A percentile compares a stretch with the other conserved stretches of the same genome.
Conservation (phyloP, 1,140 invertebrate genomes). For the Bombus fervidus region DNA sequence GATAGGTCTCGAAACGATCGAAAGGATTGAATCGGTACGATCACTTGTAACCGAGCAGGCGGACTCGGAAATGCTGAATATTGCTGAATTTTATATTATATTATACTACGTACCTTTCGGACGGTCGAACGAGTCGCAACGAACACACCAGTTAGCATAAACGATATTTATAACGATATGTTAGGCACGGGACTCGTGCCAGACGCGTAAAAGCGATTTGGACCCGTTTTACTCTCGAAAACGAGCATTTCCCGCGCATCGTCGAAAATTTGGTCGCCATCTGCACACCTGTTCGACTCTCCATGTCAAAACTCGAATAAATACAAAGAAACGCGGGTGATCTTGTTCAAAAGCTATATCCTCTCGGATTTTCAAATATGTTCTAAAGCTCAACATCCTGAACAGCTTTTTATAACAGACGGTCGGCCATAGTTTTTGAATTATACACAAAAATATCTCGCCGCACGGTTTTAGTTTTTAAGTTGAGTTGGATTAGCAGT, state of each 20-base stretch:
- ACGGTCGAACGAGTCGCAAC: neutral
- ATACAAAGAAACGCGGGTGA: neutral
- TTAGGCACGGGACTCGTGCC: slow-evolving; percentile 53
- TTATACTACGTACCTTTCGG: neutral
- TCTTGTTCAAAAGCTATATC: too few species aligned
- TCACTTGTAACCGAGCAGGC: neutral
- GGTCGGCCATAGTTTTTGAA: too few species aligned
- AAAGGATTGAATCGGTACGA: neutral
- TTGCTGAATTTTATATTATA: neutral
- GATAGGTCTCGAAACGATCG: neutral
- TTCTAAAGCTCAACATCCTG: too few species aligned
- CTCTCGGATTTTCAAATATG: too few species aligned
- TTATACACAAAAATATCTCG: too few species aligned
- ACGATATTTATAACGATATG: slow-evolving; percentile 63
- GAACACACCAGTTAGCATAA: slow-evolving; percentile 1
- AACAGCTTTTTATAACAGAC: too few species aligned
- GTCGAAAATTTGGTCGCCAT: neutral
- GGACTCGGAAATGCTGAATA: neutral
- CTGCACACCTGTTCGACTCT: too few species aligned
- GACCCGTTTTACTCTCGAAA: neutral
- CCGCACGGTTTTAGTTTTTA: too few species aligned
- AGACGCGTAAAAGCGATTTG: slow-evolving; percentile 43
- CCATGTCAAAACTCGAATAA: too few species aligned
- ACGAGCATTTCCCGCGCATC: neutral
- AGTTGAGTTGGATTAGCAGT: too few species aligned